A percentile compares a stretch with the other conserved stretches of the same genome.
These are phyloP conservation scores for Poeciliopsis prolifica DNA, from an alignment of 2,113 vertebrate genomes.

Conservation along the genomic window DNA sequence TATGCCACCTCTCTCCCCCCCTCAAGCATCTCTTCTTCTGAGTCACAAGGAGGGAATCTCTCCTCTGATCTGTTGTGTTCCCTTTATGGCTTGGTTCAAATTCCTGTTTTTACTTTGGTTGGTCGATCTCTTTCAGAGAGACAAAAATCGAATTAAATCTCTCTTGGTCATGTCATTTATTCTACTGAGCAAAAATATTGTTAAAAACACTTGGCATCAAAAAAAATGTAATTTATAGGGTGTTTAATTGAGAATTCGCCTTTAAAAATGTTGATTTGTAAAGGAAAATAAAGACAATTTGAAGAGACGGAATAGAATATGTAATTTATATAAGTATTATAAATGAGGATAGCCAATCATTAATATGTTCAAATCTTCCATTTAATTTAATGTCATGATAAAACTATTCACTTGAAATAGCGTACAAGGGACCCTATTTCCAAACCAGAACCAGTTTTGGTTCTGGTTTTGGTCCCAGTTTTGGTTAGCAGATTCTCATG, in stretches of 20 bases:
- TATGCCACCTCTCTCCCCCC: constrained; percentile 53
- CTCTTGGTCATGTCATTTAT: constrained; percentile 1
- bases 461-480: neutral
- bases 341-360: neutral
- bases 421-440: too few relatives aligned
- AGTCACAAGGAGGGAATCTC: constrained; percentile 66
- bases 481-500: neutral
- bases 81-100: constrained; percentile 18
- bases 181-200: constrained; percentile 11
- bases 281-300: constrained; percentile 13
- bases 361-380: neutral
- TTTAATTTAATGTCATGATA: neutral
- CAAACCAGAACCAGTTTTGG: too few relatives aligned
- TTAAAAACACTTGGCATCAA: neutral
- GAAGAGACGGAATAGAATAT: neutral
- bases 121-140: constrained; percentile 13
- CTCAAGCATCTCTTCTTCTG: constrained; percentile 35
- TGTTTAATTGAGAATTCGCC: neutral
- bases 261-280: neutral
- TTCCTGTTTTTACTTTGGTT: constrained; percentile 30
- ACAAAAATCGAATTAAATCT: constrained; percentile 17
- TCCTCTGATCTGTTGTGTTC: constrained; percentile 55
- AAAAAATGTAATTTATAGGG: neutral
- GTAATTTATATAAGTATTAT: neutral
- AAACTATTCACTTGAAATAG: neutral